Evolutionary conservation across 2,797 vertebrate species (phyloP).

Genomic region (Trachurus trachurus): DNA sequence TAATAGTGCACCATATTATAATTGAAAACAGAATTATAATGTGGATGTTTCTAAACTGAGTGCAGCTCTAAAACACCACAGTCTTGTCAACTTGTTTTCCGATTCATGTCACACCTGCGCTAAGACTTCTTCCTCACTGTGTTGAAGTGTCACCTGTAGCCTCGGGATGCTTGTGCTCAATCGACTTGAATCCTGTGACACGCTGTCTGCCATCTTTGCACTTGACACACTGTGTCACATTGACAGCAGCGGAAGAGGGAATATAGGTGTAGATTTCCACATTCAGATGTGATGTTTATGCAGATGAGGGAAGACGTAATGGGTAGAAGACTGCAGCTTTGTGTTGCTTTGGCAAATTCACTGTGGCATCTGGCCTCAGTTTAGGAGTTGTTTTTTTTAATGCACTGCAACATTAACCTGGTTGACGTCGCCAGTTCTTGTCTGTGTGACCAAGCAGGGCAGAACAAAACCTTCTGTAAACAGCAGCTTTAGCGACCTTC

Average conservation of each 20-base stretch:
- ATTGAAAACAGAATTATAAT: not conserved
- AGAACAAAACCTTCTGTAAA: conserved; percentile 36
- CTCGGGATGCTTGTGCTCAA: conserved; percentile 24
- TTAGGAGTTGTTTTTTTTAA: not conserved
- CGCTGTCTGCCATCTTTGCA: conserved; percentile 12
- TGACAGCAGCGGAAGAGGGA: conserved; percentile 14
- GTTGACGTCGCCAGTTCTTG: conserved; percentile 30
- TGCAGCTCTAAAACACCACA: not conserved
- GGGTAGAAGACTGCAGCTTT: not conserved
- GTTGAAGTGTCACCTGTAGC: conserved; percentile 38
- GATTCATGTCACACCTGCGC: conserved; percentile 23
- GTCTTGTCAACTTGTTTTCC: conserved; percentile 18
- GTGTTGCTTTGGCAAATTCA: conserved; percentile 30
- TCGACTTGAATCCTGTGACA: conserved; percentile 8
- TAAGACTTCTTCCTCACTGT: conserved; percentile 1
- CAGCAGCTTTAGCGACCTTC: conserved; percentile 40
- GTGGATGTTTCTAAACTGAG: not conserved
- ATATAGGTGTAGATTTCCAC: conserved; percentile 24
- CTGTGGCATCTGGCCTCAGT: conserved; percentile 14
- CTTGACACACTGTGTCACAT: conserved; percentile 19
- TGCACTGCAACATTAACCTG: conserved; percentile 22
- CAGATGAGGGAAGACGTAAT: conserved; percentile 1
- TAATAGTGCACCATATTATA: not conserved
- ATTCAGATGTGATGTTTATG: conserved; percentile 54
- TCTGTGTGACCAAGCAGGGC: conserved; percentile 28